Base-by-base conservation (phyloP, 2,888 invertebrate species). In the Uropetala carovei region DNA sequence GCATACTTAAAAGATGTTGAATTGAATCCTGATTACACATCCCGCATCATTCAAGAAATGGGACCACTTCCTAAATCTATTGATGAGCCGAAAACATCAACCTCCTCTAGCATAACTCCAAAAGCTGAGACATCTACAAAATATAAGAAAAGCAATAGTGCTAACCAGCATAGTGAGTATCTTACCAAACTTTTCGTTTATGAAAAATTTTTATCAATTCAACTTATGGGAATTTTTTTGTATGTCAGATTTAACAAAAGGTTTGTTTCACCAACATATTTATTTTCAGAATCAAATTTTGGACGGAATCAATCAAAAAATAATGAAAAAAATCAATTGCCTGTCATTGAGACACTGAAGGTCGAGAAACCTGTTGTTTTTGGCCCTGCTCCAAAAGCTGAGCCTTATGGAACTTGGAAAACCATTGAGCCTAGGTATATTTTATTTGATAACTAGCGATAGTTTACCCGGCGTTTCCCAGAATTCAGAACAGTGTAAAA, bases 1-100 rank as follows among this genome's bases (percentile, higher is more conserved):
- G 98, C 99, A 0, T 98, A 98, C 94, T 95, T 98, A 93, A 97
- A 97, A 95, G 99, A 99, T 95, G 96, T 99, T 0, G 97, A 97
- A 94, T 96, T 95, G 93, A 96, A 97, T 95, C 96, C 96, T 92
- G 97, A 97, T 94, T 95, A 96, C 43, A 96, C 96, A 59, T 96
- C 97, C 91, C 96, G 96, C 94, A 96, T 96, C 94, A 93, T 95
- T 92, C 93, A 94, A 75, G 94, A 94, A 93, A 94, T 94, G 93
- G 93, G 93, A 27, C 93, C 91, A 92, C 59, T 91, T 18, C 93
- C 94, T 11, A 93, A 93, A 92, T 82, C 83, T 16, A 89, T 93
- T 81, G 93, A 92, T 13, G 86, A 75, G 57, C 58, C 92, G 57
- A 81, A 92, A 27, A 93, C 92, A 27, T 57, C 82, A 18, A 56